These are phyloP conservation scores for Willisornis vidua DNA, from an alignment of 2,113 vertebrate genomes.

Conservation along the genomic window DNA sequence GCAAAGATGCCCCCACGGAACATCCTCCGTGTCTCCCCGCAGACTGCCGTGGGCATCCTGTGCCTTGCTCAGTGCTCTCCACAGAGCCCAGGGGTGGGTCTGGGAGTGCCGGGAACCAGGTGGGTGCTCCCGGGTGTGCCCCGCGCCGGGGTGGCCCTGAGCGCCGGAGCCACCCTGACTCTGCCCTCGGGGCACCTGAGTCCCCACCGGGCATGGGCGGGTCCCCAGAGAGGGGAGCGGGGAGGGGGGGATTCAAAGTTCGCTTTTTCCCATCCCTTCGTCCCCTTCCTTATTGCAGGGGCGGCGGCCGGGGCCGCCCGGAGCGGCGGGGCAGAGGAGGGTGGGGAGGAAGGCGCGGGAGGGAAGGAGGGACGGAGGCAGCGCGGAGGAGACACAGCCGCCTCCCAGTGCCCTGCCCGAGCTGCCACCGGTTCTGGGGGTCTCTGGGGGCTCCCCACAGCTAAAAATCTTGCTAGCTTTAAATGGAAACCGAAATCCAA, in stretches of 20 bases:
- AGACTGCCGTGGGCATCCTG: background rate
- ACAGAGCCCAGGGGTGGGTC: rapidly evolving
- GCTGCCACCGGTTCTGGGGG: background rate
- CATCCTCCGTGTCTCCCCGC: background rate
- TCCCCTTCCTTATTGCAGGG: background rate
- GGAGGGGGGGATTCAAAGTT: background rate
- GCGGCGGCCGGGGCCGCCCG: background rate
- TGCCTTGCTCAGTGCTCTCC: background rate
- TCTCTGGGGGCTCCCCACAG: too few species aligned
- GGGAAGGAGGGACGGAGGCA: background rate
- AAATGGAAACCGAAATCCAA: too few species aligned
- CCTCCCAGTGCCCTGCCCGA: background rate
- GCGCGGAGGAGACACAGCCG: background rate
- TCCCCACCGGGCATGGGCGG: background rate
- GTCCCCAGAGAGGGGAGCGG: background rate
- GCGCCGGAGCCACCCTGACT: background rate
- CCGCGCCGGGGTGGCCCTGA: background rate
- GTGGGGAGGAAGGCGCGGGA: background rate
- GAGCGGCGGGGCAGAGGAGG: background rate
- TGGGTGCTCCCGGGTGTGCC: background rate
- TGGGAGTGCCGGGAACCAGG: rapidly evolving
- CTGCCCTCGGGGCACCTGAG: background rate
- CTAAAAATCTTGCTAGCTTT: background rate
- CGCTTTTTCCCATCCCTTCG: background rate
- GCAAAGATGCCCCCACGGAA: rapidly evolving